Evolutionary conservation across 2,797 vertebrate species (phyloP), one percentile per base, ranked within the genome.

Genomic region (Crypturellus tataupa): DNA sequence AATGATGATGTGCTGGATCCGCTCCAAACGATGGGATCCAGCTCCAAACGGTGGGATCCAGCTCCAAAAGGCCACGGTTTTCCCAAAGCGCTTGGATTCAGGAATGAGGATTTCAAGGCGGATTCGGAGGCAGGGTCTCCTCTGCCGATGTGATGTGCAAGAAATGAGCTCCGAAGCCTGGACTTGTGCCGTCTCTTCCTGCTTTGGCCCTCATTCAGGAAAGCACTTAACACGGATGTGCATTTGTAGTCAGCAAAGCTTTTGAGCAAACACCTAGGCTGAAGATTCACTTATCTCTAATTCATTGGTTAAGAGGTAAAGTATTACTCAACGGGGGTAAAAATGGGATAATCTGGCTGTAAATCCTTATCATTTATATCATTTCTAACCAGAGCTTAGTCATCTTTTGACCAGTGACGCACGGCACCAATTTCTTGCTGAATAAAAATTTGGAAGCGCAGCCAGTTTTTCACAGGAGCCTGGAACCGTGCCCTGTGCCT

Each of bases 371-470:
- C 55, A 3, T 76, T 86, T 75, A 37, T 76, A 89, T 83, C 87
- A 78, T 80, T 95, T 93, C 79, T 69, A 89, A 85, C 84, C 82
- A 89, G n/a, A 87, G 95, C 93, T 97, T 95, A 97, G 93, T 96
- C 95, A 96, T 97, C 93, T 89, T 93, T 91, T 94, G 95, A 87
- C 90, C 90, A 70, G 67, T 96, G 96, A 97, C 86, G 85, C 93
- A 97, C 85, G 47, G 82, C 63, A 7, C 73, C 59, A 62, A 89
- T 92, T 95, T 96, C 95, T 96, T 87, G 89, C 92, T 95, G 89
- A 97, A 97, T 94, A 95, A 96, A 94, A 95, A 69, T 63, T 68
- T 76, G 87, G 76, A 85, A 83, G 81, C 89, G 35, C 62, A 75
- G 95, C 89, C 94, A 95, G 27, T 94, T 95, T 93, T 87, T 85